Base-by-base conservation (phyloP, 64 coral and sea anemone species). In the Actinia equina region DNA sequence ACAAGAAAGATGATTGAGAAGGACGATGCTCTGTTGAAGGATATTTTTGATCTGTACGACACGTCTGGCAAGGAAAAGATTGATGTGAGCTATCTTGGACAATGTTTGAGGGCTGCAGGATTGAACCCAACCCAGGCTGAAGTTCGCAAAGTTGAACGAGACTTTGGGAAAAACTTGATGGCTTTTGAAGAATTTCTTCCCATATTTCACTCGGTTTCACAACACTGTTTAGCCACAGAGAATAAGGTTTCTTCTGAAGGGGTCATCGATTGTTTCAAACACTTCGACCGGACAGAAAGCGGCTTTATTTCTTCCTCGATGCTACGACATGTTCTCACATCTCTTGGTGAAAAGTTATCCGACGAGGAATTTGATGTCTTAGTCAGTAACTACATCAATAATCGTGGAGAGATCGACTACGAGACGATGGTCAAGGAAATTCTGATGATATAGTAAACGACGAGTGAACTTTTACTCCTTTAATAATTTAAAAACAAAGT, bases 1-100 rank as follows among this genome's bases (percentile, higher is more conserved):
- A 60, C 83, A 45, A 83, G 26, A 0, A 81, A 88, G n/a, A 44
- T 94, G 44, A 77, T 69, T 18, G 93, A 94, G 41, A 91, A 85
- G 41, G 96, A 98, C 43, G 90, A 92, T 46, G 87, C 55, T 17
- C 83, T 98, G 16, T 87, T 92, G 10, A 98, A 95, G 87, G 96
- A 98, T 27, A 94, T 98, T 8, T 98, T 98, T 43, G 83, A 89
- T 20, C 90, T 98, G 26, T 98, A 98, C 77, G 96, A 98, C 57
- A 98, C 88, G 12, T 92, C 90, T 56, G 96, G 96, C 58, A 80
- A 83, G 23, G 96, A 95, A 43, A 98, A 78, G 61, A 95, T 98
- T 9, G 88, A 84, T 12, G 85, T 93, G 17, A 79, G 56, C 53
- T 77, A 94, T 71, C 88, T 98, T 56, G 93, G 93, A 13, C 93